Evolutionary conservation across 1,140 invertebrate genomes (phyloP).

Genomic region (Cecropterus lyciades): DNA sequence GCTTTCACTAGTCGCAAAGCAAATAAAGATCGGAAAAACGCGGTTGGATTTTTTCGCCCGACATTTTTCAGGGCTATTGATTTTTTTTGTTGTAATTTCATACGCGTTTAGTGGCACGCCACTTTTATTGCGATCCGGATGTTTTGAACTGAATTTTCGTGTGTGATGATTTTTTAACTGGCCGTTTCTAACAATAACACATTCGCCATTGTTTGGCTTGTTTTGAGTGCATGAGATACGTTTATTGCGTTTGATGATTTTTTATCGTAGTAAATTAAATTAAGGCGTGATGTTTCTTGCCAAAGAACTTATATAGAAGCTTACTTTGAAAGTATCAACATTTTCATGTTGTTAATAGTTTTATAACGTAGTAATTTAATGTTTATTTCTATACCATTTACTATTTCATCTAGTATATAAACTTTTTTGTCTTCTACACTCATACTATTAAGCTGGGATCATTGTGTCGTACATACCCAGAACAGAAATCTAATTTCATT

Average conservation of each 20-base stretch:
- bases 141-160: conserved; percentile 39
- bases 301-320: no score
- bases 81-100: conserved; percentile 65
- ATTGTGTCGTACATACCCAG: no score
- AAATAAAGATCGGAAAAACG: conserved; percentile 78
- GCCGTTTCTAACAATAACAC: conserved; percentile 36
- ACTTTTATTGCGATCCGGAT: conserved; percentile 43
- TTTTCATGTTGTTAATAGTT: no score
- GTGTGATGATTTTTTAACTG: conserved; percentile 36
- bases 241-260: conserved; percentile 14
- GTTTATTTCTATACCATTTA: no score
- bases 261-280: background rate
- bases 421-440: no score
- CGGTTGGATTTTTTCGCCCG: conserved; percentile 62
- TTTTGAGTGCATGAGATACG: conserved; percentile 30
- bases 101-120: conserved; percentile 48
- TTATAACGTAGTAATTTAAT: no score
- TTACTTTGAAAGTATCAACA: no score
- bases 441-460: no score
- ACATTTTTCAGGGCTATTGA: conserved; percentile 68
- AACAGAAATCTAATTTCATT: no score
- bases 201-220: conserved; percentile 14
- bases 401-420: no score
- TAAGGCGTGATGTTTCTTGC: no score
- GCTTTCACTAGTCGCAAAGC: conserved; percentile 76